Evolutionary conservation across 2,113 vertebrate species (phyloP), one percentile per base, ranked within the genome.

Genomic region (Calidris pugnax): DNA sequence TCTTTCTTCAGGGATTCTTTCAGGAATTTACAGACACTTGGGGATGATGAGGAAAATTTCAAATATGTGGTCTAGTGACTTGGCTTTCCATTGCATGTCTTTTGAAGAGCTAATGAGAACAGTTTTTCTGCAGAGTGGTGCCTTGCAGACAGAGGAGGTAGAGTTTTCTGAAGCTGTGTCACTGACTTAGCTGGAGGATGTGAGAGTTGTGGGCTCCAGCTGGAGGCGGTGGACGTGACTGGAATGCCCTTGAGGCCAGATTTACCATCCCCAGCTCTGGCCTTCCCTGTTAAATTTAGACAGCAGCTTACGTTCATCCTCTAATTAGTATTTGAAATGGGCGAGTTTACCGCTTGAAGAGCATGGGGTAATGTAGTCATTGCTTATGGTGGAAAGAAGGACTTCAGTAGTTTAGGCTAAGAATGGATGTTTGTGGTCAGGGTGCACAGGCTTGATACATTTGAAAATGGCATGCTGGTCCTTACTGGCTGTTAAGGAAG

Each of bases 281-380:
- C 73, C 63, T 78, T 93, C 62, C 39, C 67, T 85, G 80, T 87
- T 96, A 93, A 92, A 96, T 92, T 96, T 96, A 95, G 89, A 72
- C 53, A 75, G 28, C 22, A 87, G 50, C 55, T 89, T 86, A 47
- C 57, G 84, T 93, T 81, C 74, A 14, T 82, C 86, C 84, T 96
- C 51, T 96, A 95, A 97, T 94, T 97, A 89, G 69, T 71, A 60
- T 72, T 27, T 81, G 68, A 81, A 76, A 76, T 55, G 73, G 48
- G 30, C 0, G 0, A 87, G 56, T 62, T 93, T 83, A 32, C 43
- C 41, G 17, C 41, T 87, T 0, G 20, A 57, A 68, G 89, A 28
- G 39, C 1, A 2, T 79, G 43, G 9, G 57, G 74, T 59, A 18
- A 32, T 41, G 14, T 28, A 48, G 68, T 51, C 39, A 41, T n/a